These are phyloP conservation scores for Temnopleurus reevesii DNA, from an alignment of 53 echinoderm and acorn worm genomes.

Conservation along the genomic window DNA sequence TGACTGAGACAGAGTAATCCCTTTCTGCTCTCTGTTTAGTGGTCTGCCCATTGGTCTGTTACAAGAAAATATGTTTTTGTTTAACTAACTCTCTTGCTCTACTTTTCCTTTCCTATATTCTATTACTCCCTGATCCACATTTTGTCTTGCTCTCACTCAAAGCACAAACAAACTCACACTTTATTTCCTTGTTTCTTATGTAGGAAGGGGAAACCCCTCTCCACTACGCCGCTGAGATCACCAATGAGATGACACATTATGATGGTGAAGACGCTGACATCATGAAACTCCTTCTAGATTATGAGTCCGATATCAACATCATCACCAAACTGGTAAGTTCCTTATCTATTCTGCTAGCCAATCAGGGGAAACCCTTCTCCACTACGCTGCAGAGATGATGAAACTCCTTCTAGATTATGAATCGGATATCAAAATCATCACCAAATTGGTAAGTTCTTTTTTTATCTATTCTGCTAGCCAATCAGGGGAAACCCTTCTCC, in stretches of 20 bases:
- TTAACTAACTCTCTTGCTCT: too few species aligned
- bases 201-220: slow-evolving; percentile 97
- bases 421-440: slow-evolving; percentile 90
- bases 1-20: too few species aligned
- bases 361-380: slow-evolving; percentile 93
- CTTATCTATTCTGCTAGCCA: too few species aligned
- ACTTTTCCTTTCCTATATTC: too few species aligned
- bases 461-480: too few species aligned
- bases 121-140: too few species aligned
- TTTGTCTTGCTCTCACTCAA: background rate
- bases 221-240: slow-evolving; percentile 96
- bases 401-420: slow-evolving; percentile 80
- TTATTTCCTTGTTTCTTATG: background rate
- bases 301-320: slow-evolving; percentile 95
- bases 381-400: slow-evolving; percentile 96
- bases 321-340: slow-evolving; percentile 89
- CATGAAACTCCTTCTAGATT: slow-evolving; percentile 75
- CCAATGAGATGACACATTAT: slow-evolving; percentile 89
- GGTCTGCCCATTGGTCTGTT: too few species aligned
- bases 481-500: slow-evolving; percentile 93
- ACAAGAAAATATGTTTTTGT: too few species aligned
- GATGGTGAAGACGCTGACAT: slow-evolving; percentile 86
- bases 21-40: too few species aligned
- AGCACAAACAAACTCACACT: too few species aligned
- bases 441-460: slow-evolving; percentile 84